These are phyloP conservation scores for Phymorhynchus buccinoides DNA, from an alignment of 1,140 invertebrate species.

Conservation along the genomic window DNA sequence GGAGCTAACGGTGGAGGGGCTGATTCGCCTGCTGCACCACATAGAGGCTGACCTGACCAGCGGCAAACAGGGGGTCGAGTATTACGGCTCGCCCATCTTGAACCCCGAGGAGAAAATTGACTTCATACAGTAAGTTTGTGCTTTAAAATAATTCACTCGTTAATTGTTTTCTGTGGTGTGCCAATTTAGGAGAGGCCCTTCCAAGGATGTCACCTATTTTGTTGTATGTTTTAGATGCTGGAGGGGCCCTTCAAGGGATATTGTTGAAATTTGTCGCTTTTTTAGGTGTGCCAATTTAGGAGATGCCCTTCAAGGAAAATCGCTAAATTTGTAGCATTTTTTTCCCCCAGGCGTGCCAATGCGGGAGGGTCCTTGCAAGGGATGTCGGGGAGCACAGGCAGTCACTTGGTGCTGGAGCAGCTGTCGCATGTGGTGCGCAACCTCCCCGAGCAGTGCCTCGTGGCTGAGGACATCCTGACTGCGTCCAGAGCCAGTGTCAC, in stretches of 20 bases:
- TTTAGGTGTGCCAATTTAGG: too few species aligned
- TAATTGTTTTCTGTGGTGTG: conserved; percentile 55
- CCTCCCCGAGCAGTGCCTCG: conserved; percentile 53
- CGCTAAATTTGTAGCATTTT: background rate
- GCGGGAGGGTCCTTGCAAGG: conserved; percentile 47
- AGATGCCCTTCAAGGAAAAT: too few species aligned
- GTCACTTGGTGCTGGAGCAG: conserved; percentile 66
- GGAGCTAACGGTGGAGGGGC: conserved; percentile 56
- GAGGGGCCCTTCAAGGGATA: too few species aligned
- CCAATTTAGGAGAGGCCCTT: conserved; percentile 54
- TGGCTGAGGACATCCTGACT: conserved; percentile 55
- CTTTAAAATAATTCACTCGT: background rate
- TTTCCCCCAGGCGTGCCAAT: conserved; percentile 60
- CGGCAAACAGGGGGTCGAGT: conserved; percentile 49
- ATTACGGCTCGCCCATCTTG: conserved; percentile 56
- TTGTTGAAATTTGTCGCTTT: too few species aligned
- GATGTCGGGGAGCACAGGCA: conserved; percentile 55
- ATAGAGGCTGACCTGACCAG: conserved; percentile 57
- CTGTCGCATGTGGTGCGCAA: conserved; percentile 59
- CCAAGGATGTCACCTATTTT: conserved; percentile 51
- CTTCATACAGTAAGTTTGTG: conserved; percentile 57
- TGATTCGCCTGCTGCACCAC: conserved; percentile 55
- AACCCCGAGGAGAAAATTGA: conserved; percentile 48
- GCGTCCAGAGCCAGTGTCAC: background rate
- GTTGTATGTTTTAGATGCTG: too few species aligned